Base-by-base conservation (phyloP, 2,113 vertebrate species). In the Lepus americanus region DNA sequence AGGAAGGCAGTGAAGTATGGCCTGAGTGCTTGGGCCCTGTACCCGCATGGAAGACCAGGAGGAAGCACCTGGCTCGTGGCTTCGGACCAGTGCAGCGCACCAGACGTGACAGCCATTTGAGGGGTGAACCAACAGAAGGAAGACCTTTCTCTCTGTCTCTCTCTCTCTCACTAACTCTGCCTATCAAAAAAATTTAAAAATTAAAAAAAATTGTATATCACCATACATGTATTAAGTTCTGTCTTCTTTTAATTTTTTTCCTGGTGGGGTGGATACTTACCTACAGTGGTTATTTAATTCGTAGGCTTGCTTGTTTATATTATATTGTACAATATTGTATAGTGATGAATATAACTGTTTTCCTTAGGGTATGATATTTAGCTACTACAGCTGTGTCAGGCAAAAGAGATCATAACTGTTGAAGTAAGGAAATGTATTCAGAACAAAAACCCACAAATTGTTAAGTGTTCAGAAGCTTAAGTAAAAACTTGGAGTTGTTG, bases 201-300 rank as follows among this genome's bases (percentile, higher is more conserved):
- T 44, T 44, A 36, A 36, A 44, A 44, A 39, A 44, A 59, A 33
- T 82, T 86, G 25, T 53, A 22, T 74, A 59, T 76, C 51, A 20
- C 64, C 80, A 25, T 82, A 5, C 33, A 27, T 64, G 6, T 66
- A 33, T 85, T 93, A 72, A 72, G 36, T 77, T 49, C 7, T 72
- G 17, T 64, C 61, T 64, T 63, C 53, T 76, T 67, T 53, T 19
- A 69, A 67, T 29, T 19, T 5, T 9, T 33, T 61, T 81, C 63
- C 84, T 53, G 44, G 31, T 87, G 25, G 14, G 10, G 5, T 49
- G 63, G 67, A 27, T 95, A 49, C 86, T 95, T 95, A 94, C 78
- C 39, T 88, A 55, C 89, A 7, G 31, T 55, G 9, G 51, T 67
- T 76, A 81, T 89, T 92, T 87, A 63, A 84, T 73, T 76, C 19